Conservation (phyloP, 23 tunicate genomes). For the Botrylloides violaceus region DNA sequence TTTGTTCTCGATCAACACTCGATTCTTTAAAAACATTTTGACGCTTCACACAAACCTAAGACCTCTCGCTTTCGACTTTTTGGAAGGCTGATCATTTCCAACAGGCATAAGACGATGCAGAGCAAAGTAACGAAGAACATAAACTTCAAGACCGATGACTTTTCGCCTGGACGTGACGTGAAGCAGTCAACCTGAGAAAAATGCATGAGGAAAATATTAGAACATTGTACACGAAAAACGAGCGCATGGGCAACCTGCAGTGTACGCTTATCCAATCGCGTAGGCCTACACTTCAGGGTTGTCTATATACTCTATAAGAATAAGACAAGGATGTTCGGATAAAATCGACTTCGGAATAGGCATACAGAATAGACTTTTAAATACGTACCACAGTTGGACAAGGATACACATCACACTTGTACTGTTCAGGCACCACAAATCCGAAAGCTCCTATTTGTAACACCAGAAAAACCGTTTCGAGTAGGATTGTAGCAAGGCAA, state of each 20-base stretch:
- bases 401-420: conserved; percentile 49
- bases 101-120: conserved; percentile 29
- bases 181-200: conserved; percentile 61
- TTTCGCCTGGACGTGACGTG: conserved; percentile 61
- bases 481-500: conserved; percentile 19
- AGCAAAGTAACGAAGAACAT: conserved; percentile 52
- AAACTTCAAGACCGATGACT: conserved; percentile 45
- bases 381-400: conserved; percentile 56
- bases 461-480: conserved; percentile 30
- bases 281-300: no score
- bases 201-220: no score
- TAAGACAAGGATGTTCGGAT: no score
- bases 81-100: conserved; percentile 4
- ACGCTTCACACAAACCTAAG: background rate
- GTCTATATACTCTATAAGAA: no score
- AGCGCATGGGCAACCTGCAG: no score
- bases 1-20: no score
- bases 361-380: background rate
- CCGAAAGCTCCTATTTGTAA: conserved; percentile 41
- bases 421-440: conserved; percentile 53
- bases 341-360: no score
- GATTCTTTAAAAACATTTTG: no score
- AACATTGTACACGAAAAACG: no score
- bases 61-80: background rate
- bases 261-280: no score